Evolutionary conservation across 2,797 vertebrate species (phyloP).

Genomic region (Hemibagrus guttatus): DNA sequence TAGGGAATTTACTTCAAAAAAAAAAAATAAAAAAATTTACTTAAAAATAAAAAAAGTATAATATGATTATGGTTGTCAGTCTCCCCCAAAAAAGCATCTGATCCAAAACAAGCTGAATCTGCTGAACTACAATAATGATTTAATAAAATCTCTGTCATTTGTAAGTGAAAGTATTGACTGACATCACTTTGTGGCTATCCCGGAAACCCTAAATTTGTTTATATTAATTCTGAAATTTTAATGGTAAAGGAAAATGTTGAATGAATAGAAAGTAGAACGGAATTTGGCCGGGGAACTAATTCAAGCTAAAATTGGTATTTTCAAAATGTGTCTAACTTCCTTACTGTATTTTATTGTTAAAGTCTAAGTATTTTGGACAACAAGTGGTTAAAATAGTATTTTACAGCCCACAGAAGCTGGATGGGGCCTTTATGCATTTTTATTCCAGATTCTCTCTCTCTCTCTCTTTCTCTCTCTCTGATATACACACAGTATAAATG

Average conservation of each 20-base stretch:
- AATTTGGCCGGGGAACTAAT: neutral
- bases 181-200: neutral
- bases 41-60: neutral
- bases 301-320: neutral
- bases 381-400: neutral
- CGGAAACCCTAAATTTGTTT: neutral
- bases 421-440: neutral
- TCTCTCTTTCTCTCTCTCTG: neutral
- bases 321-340: neutral
- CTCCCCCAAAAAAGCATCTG: neutral
- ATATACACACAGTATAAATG: neutral
- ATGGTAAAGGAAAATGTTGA: neutral
- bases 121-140: neutral
- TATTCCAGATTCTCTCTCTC: neutral
- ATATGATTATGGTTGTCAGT: neutral
- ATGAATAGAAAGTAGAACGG: neutral
- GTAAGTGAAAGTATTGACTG: neutral
- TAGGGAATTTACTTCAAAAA: neutral
- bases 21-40: no score
- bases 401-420: neutral
- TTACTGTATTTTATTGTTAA: neutral
- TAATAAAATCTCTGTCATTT: neutral
- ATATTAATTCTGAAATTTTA: neutral
- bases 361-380: neutral
- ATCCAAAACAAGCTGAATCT: neutral